Conservation (phyloP, 2,888 invertebrate species). For the Drosophila fulvimacula region DNA sequence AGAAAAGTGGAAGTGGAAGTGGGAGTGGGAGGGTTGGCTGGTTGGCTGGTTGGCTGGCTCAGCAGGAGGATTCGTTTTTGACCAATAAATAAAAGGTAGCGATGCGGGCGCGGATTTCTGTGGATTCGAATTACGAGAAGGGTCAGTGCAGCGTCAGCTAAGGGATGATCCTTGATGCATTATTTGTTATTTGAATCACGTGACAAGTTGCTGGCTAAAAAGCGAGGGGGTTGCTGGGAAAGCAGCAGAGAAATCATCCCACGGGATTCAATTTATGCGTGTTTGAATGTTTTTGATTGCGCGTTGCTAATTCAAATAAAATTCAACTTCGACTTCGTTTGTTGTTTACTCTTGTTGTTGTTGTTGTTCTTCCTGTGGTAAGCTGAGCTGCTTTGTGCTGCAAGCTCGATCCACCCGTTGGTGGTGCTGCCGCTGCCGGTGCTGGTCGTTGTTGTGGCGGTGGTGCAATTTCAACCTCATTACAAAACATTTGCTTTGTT, state of each 20-base stretch:
- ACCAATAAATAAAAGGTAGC: constrained; percentile 55
- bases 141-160: constrained; percentile 48
- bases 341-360: constrained; percentile 15
- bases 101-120: constrained; percentile 54
- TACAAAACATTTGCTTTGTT: constrained; percentile 65
- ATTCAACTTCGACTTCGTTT: constrained; percentile 49
- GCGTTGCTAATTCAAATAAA: constrained; percentile 79
- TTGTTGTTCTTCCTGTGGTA: constrained; percentile 49
- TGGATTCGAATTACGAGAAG: constrained; percentile 48
- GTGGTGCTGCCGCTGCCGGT: not conserved
- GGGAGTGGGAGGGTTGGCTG: constrained; percentile 18
- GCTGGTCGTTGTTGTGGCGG: constrained; percentile 17
- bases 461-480: constrained; percentile 72
- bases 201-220: constrained; percentile 75
- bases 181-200: constrained; percentile 83
- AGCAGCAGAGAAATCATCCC: constrained; percentile 74
- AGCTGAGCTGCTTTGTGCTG: constrained; percentile 46
- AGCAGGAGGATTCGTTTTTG: constrained; percentile 33
- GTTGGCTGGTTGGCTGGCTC: constrained; percentile 19
- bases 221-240: constrained; percentile 62
- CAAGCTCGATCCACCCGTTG: constrained; percentile 20
- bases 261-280: constrained; percentile 83
- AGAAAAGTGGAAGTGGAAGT: constrained; percentile 16
- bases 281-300: constrained; percentile 83
- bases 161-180: constrained; percentile 78